These are phyloP conservation scores for Halcyon malimbica DNA, from an alignment of 2,113 vertebrate genomes.

Conservation along the genomic window DNA sequence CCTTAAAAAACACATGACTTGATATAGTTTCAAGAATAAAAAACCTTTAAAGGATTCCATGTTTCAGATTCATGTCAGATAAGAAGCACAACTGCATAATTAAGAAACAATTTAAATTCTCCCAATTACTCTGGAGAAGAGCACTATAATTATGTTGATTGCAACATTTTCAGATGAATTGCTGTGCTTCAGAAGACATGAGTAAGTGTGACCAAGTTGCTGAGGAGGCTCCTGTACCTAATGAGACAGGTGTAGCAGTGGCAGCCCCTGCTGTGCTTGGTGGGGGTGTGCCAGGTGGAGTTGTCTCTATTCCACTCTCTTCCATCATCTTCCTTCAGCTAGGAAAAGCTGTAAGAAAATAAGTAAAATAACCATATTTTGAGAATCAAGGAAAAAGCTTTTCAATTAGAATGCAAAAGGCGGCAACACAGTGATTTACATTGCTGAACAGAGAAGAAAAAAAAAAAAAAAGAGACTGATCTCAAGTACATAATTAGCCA, in stretches of 20 bases:
- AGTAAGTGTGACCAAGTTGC: neutral
- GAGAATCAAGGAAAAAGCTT: neutral
- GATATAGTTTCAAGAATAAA: neutral
- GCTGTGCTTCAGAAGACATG: neutral
- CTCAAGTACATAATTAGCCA: neutral
- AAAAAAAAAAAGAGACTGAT: neutral
- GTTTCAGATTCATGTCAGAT: neutral
- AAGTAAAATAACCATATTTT: fast-evolving
- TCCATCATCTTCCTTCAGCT: conserved; percentile 92
- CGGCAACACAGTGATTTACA: neutral
- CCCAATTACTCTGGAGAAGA: neutral
- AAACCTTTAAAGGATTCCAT: neutral
- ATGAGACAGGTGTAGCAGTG: conserved; percentile 53
- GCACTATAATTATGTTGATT: neutral
- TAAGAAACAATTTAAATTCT: neutral
- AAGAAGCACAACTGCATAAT: neutral
- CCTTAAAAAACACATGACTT: neutral
- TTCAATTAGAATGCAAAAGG: neutral
- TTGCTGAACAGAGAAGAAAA: neutral
- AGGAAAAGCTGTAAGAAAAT: neutral
- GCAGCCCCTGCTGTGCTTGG: conserved; percentile 47
- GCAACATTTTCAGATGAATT: neutral
- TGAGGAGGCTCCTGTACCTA: conserved; percentile 68
- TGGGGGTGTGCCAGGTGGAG: conserved; percentile 88
- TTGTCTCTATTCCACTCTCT: conserved; percentile 95